Conservation (phyloP, 2,888 invertebrate genomes). For the Protula sp. region DNA sequence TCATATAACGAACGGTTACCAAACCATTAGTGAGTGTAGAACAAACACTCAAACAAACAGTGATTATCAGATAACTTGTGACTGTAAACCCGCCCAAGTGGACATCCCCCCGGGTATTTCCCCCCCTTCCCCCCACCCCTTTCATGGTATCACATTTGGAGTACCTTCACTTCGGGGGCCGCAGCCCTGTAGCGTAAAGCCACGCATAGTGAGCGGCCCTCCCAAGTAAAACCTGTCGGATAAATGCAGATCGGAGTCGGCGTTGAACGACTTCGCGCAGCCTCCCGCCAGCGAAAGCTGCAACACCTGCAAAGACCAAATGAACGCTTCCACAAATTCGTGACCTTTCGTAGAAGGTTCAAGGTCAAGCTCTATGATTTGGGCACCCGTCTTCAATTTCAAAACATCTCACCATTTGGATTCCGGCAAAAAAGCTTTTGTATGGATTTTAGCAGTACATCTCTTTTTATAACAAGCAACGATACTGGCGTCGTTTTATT, state of each 20-base stretch:
- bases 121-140: neutral
- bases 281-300: conserved; percentile 69
- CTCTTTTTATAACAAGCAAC: no score
- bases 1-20: no score
- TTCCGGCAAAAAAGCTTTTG: no score
- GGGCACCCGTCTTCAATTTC: no score
- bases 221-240: conserved; percentile 78
- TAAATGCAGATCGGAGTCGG: conserved; percentile 34
- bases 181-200: conserved; percentile 80
- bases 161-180: conserved; percentile 80
- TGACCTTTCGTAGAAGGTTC: neutral
- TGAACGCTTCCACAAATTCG: neutral
- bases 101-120: neutral
- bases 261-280: conserved; percentile 60
- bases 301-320: conserved; percentile 59
- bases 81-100: no score
- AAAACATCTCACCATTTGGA: no score
- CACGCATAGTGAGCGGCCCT: conserved; percentile 81
- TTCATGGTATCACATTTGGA: conserved; percentile 41
- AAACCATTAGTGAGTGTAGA: no score
- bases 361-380: no score
- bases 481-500: no score
- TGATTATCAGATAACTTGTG: no score
- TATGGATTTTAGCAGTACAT: no score
- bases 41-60: no score